These are phyloP conservation scores for Lasioglossum morio DNA, from an alignment of 2,888 invertebrate species.

Conservation along the genomic window DNA sequence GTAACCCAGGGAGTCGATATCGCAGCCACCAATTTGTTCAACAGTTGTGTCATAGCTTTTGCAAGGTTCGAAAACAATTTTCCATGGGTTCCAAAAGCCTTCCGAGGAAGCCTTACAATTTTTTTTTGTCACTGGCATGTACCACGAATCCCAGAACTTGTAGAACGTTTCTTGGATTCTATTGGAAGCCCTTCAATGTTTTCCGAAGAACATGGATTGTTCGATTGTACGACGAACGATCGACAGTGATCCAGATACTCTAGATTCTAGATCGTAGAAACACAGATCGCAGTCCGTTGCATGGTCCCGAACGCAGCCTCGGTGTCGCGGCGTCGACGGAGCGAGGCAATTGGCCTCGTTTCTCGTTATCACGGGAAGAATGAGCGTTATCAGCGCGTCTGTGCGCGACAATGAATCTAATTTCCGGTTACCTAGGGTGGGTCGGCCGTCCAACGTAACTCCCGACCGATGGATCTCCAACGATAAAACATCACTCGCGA, in stretches of 20 bases:
- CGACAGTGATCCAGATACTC: neutral
- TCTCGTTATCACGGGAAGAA: slow-evolving; percentile 61
- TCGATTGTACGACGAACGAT: neutral
- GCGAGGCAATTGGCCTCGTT: slow-evolving; percentile 64
- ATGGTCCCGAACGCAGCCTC: neutral
- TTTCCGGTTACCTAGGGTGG: slow-evolving; percentile 46
- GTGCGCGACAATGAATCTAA: slow-evolving; percentile 58
- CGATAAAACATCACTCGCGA: neutral
- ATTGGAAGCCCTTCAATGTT: neutral
- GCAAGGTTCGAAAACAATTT: neutral
- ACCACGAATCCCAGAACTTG: neutral
- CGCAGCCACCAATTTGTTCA: no score
- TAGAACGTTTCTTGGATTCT: neutral
- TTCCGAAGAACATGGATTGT: neutral
- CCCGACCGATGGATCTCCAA: slow-evolving; percentile 1
- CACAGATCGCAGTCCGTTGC: neutral
- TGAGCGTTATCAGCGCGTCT: slow-evolving; percentile 60
- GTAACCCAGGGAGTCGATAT: neutral
- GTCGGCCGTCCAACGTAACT: neutral
- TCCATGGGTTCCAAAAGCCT: neutral
- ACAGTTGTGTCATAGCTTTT: neutral
- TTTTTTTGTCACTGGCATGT: neutral
- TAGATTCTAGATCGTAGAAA: neutral
- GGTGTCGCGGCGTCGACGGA: slow-evolving; percentile 44
- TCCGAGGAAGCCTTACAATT: neutral